Conservation (phyloP, 2,888 invertebrate species). For the Limnephilus rhombicus region DNA sequence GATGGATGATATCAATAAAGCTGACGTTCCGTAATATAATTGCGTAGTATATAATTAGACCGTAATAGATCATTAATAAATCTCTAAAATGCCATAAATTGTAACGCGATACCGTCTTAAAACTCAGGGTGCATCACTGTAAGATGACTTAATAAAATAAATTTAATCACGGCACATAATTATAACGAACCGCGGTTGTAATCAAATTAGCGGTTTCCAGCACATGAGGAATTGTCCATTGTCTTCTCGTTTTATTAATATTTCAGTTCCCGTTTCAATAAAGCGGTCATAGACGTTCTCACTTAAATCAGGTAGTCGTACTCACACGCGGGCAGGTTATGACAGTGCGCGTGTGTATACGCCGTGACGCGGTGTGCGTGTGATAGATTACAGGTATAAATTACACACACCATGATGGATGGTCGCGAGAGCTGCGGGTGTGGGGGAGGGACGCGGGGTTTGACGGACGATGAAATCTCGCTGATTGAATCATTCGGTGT, state of each 20-base stretch:
- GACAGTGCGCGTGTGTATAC: slow-evolving; percentile 51
- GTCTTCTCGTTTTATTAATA: slow-evolving; percentile 54
- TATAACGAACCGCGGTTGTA: slow-evolving; percentile 39
- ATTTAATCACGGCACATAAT: slow-evolving; percentile 32
- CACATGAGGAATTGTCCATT: slow-evolving; percentile 54
- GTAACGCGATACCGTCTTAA: slow-evolving; percentile 29
- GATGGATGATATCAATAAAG: slow-evolving; percentile 45
- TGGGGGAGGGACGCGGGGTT: neutral
- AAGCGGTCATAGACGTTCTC: slow-evolving; percentile 63
- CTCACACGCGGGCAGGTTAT: slow-evolving; percentile 3
- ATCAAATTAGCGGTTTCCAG: slow-evolving; percentile 51
- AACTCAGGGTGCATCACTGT: neutral
- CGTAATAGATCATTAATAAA: slow-evolving; percentile 48
- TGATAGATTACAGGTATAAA: slow-evolving; percentile 65
- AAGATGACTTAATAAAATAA: slow-evolving; percentile 20
- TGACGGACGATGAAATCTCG: slow-evolving; percentile 50
- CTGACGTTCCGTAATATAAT: slow-evolving; percentile 22
- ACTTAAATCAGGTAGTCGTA: slow-evolving; percentile 61
- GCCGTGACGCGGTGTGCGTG: slow-evolving; percentile 10
- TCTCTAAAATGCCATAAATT: neutral
- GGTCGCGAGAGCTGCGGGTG: slow-evolving; percentile 14
- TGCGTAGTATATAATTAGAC: slow-evolving; percentile 33
- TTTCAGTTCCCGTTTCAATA: slow-evolving; percentile 51
- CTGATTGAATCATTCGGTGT: slow-evolving; percentile 53
- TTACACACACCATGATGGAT: slow-evolving; percentile 65